Evolutionary conservation across 1,140 invertebrate genomes (phyloP).

Genomic region (Branchinecta lindahli): DNA sequence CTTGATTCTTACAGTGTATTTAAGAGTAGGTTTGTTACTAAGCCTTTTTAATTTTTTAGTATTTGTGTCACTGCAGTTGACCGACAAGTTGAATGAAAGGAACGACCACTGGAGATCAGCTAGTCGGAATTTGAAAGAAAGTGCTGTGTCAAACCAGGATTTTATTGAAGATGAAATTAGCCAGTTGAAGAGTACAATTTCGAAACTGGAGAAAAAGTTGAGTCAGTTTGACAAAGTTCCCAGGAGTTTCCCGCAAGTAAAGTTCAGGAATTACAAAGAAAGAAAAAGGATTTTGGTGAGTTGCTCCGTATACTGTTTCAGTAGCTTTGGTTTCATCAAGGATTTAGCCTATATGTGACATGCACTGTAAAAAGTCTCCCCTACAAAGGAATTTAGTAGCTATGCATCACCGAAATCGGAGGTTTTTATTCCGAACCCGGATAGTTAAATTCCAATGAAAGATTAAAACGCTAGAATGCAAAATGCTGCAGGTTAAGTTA

Average conservation of each 20-base stretch:
- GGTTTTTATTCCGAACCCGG: too few relatives aligned
- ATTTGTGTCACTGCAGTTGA: too few relatives aligned
- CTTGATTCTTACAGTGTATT: too few relatives aligned
- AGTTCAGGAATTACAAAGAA: constrained; percentile 74
- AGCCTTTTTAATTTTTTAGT: too few relatives aligned
- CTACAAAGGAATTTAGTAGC: neutral
- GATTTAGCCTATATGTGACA: constrained; percentile 13
- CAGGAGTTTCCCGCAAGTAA: constrained; percentile 75
- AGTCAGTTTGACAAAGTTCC: constrained; percentile 32
- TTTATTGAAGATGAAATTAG: neutral
- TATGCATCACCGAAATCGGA: constrained; percentile 11
- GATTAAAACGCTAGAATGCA: too few relatives aligned
- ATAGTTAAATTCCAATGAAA: too few relatives aligned
- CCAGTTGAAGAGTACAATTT: neutral
- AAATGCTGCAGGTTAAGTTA: too few relatives aligned
- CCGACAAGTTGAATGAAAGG: too few relatives aligned
- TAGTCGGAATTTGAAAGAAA: neutral
- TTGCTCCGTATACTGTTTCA: neutral
- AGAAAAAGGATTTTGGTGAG: constrained; percentile 74
- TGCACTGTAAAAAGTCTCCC: neutral
- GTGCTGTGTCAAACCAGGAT: neutral
- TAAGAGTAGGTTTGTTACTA: too few relatives aligned
- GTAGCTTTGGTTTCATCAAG: constrained; percentile 14
- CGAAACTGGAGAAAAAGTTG: neutral
- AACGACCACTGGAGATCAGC: too few relatives aligned